Base-by-base conservation (phyloP, 1,140 invertebrate genomes). In the Caenorhabditis brenneri region DNA sequence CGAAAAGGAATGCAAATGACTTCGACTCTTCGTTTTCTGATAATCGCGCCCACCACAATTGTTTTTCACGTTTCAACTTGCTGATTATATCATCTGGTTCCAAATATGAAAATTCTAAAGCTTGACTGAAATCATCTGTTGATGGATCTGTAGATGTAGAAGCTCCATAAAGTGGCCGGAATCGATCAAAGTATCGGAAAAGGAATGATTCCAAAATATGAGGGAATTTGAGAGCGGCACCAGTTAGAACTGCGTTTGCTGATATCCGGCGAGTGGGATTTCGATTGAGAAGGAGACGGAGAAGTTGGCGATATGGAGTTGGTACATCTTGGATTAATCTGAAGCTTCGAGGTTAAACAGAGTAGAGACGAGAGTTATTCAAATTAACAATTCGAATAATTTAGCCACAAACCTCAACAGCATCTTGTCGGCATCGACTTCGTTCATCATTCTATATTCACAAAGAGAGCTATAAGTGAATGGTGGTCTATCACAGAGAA, bases 401-500 rank as follows among this genome's bases (percentile, higher is more conserved):
- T 2, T 16, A 24, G 7, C 24, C 3, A 22, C 39, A 16, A 15
- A 81, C 80, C 33, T 60, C 9, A 29, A 48, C 3, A 60, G 29
- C 36, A 58, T 51, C 12, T 27, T 39, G 19, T 7, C 31, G 22
- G 82, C 82, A 27, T 83, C 82, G 39, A 9, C 15, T 36, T 51
- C 69, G 24, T 27, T 55, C 74, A 79, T 79, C 7, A 22, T 29
- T 22, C 31, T 36, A 49, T 91, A 91, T 39, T 90, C 88, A 74
- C 88, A 87, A 10, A 88, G 87, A 55, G 88, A 79, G 10, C 87
- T 83, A 16, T 89, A 87, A 58, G 84, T 89, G 51, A 90, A 90
- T 15, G 90, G 88, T 42, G 85, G 74, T 29, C 88, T 88, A 79
- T 90, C 89, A 48, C 87, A 89, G 24, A 91, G 81, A 31, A 90